Evolutionary conservation across 2,888 invertebrate species (phyloP).

Genomic region (Pomacea canaliculata): DNA sequence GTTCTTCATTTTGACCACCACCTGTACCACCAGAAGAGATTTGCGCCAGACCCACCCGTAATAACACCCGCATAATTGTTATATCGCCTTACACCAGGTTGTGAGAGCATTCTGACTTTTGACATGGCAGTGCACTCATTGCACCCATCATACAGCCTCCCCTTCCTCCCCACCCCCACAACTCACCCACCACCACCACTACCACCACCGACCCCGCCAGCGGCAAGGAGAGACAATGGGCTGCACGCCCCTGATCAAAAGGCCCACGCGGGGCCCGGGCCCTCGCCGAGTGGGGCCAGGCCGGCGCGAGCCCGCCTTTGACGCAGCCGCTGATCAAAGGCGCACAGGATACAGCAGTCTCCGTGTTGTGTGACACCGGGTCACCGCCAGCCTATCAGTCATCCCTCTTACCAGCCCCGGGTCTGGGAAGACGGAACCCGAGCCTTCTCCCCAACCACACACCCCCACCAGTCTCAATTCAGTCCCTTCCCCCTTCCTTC

Average conservation of each 20-base stretch:
- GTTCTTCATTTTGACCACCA: too few species aligned
- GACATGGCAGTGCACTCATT: too few species aligned
- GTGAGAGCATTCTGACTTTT: too few species aligned
- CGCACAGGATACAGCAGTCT: background rate
- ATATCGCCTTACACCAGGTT: too few species aligned
- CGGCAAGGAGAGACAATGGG: background rate
- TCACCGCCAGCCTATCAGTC: constrained; percentile 1
- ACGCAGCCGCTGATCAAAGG: background rate
- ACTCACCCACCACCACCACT: background rate
- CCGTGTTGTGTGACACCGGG: background rate
- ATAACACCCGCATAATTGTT: too few species aligned
- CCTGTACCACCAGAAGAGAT: too few species aligned
- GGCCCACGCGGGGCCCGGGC: background rate
- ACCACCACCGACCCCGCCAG: background rate
- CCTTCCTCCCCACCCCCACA: background rate
- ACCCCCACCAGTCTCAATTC: background rate
- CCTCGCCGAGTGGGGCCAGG: background rate
- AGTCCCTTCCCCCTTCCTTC: too few species aligned
- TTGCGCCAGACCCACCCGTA: too few species aligned
- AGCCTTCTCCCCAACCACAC: background rate
- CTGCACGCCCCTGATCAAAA: background rate
- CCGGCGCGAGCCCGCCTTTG: background rate
- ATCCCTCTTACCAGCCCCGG: background rate
- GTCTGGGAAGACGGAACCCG: background rate
- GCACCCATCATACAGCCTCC: too few species aligned